Evolutionary conservation across 2,888 invertebrate genomes (phyloP).

Genomic region (Lithophane leautieri): DNA sequence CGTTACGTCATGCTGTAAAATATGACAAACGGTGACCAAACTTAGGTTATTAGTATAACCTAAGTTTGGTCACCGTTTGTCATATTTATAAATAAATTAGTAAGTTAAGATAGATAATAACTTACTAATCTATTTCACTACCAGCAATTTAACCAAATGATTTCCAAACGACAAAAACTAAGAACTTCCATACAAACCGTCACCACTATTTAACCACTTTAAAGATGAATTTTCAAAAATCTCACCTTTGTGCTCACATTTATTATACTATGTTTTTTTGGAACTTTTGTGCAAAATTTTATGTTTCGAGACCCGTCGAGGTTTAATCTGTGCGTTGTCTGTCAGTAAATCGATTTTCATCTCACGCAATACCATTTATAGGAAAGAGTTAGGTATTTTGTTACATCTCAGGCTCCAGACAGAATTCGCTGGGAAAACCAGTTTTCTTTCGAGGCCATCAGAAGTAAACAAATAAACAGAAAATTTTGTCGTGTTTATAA

Average conservation of each 20-base stretch:
- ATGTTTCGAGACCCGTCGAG: not conserved
- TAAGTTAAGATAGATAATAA: no score
- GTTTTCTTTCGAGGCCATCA: not conserved
- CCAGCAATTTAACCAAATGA: no score
- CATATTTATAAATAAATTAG: no score
- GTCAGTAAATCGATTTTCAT: not conserved
- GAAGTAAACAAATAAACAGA: not conserved
- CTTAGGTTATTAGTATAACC: no score
- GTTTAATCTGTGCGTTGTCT: not conserved
- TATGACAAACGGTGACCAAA: not conserved
- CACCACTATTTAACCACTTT: no score
- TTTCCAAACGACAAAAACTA: not conserved
- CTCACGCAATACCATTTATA: not conserved
- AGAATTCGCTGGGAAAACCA: not conserved
- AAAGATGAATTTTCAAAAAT: not conserved
- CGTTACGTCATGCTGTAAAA: not conserved
- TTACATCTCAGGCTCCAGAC: not conserved
- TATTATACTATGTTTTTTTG: not conserved
- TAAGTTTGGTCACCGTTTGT: no score
- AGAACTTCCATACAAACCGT: not conserved
- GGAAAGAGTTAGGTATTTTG: not conserved
- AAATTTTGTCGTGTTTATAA: not conserved
- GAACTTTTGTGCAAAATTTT: not conserved
- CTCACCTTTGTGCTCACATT: no score
- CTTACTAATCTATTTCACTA: not conserved